These are phyloP conservation scores for Phalacrocorax aristotelis DNA, from an alignment of 2,113 vertebrate species.

Conservation along the genomic window DNA sequence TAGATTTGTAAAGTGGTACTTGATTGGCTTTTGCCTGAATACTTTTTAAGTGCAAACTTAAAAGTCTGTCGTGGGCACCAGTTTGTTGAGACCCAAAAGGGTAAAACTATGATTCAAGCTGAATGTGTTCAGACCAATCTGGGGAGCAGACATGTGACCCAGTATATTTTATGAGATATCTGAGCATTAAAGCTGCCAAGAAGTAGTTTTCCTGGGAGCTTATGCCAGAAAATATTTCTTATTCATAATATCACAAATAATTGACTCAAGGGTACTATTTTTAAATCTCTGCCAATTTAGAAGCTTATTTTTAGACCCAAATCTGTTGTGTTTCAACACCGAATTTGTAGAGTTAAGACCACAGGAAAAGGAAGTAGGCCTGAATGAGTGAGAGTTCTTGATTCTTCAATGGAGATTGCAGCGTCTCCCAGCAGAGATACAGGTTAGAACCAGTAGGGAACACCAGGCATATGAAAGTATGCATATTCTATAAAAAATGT, in stretches of 20 bases:
- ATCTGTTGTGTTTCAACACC: neutral
- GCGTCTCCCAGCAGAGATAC: neutral
- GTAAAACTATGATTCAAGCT: neutral
- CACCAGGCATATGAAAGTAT: neutral
- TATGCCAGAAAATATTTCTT: neutral
- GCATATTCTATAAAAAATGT: neutral
- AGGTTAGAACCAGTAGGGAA: neutral
- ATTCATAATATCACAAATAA: neutral
- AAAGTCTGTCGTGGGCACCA: accelerated
- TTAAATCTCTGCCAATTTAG: neutral
- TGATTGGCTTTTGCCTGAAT: neutral
- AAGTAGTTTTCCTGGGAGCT: neutral
- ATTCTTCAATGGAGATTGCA: neutral
- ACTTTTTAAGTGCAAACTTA: neutral
- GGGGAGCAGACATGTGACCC: neutral
- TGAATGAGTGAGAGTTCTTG: neutral
- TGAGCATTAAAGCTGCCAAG: neutral
- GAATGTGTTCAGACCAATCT: neutral
- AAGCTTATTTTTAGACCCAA: neutral
- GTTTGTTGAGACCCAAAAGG: neutral
- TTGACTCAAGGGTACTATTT: neutral
- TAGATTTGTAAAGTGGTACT: neutral
- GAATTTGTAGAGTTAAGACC: neutral
- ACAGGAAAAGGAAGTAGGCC: neutral
- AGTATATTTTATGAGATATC: neutral